A percentile compares a stretch with the other conserved stretches of the same genome.
Evolutionary conservation across 2,113 vertebrate genomes (phyloP).

Genomic region (Smithornis capensis): DNA sequence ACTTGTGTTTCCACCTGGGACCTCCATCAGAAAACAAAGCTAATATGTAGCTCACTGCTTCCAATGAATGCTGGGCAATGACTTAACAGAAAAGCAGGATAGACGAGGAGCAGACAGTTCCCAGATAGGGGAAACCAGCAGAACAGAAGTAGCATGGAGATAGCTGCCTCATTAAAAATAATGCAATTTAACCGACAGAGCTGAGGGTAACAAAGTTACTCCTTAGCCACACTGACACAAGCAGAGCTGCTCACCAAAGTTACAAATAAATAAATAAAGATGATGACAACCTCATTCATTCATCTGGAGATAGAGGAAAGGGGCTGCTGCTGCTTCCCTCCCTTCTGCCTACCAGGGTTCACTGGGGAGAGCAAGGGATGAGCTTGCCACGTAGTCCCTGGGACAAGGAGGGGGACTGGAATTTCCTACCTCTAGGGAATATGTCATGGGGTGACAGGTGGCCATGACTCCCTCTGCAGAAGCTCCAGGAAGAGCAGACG

Average conservation of each 20-base stretch:
- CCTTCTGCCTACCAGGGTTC: fast-evolving
- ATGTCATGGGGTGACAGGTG: not conserved
- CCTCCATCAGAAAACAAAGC: not conserved
- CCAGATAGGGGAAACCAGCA: not conserved
- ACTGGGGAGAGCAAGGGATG: not conserved
- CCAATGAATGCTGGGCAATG: not conserved
- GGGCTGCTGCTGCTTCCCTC: not conserved
- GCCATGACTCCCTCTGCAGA: fast-evolving
- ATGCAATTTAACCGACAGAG: not conserved
- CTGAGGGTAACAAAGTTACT: not conserved
- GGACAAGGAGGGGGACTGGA: not conserved
- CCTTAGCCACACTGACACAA: not conserved
- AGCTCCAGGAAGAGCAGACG: fast-evolving
- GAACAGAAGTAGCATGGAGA: not conserved
- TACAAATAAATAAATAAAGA: not conserved
- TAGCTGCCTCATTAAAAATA: conserved; percentile 33
- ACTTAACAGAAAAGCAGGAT: conserved; percentile 11
- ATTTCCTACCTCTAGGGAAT: fast-evolving
- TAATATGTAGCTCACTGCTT: not conserved
- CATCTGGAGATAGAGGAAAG: not conserved
- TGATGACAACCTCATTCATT: not conserved
- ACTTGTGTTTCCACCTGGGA: not conserved
- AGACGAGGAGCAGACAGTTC: not conserved
- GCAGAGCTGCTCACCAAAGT: not conserved
- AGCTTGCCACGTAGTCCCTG: fast-evolving